These are phyloP conservation scores for Limanda limanda DNA, from an alignment of 2,113 vertebrate genomes.

Conservation along the genomic window DNA sequence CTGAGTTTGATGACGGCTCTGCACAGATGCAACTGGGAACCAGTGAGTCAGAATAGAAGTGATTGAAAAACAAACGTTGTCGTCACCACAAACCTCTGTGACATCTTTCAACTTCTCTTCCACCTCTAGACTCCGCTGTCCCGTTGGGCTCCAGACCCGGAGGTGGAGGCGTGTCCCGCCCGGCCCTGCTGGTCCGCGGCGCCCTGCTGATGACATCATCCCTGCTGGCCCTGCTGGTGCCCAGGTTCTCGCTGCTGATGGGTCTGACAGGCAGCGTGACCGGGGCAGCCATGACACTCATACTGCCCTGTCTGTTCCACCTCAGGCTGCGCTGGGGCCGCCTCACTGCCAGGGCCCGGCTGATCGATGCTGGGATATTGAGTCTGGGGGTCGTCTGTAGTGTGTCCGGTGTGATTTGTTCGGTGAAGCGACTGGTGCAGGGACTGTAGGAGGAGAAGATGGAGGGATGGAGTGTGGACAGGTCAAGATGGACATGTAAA, in stretches of 20 bases:
- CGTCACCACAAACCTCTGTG: slow-evolving; percentile 3
- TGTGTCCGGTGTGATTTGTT: slow-evolving; percentile 82
- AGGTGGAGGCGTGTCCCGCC: slow-evolving; percentile 31
- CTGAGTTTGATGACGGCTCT: neutral
- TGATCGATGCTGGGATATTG: slow-evolving; percentile 80
- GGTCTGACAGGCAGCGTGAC: slow-evolving; percentile 85
- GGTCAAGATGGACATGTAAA: neutral
- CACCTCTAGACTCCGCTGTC: slow-evolving; percentile 19
- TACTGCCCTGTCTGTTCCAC: slow-evolving; percentile 86
- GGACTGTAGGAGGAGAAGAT: slow-evolving; percentile 54
- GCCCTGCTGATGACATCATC: slow-evolving; percentile 82
- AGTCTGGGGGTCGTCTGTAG: slow-evolving; percentile 83
- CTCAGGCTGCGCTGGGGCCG: slow-evolving; percentile 83
- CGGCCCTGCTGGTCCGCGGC: slow-evolving; percentile 72
- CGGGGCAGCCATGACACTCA: slow-evolving; percentile 83
- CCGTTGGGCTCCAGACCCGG: slow-evolving; percentile 21
- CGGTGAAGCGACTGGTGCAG: slow-evolving; percentile 77
- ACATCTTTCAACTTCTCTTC: neutral
- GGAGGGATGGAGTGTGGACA: neutral
- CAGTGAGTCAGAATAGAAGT: slow-evolving; percentile 4
- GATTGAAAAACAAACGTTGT: neutral
- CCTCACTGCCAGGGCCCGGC: slow-evolving; percentile 71
- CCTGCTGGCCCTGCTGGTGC: slow-evolving; percentile 82
- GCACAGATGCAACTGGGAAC: neutral
- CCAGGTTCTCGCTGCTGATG: slow-evolving; percentile 85